Percentiles rank a stretch among this genome's conserved stretches.
Conservation (phyloP, 2,113 vertebrate species). For the Thomomys bottae region DNA sequence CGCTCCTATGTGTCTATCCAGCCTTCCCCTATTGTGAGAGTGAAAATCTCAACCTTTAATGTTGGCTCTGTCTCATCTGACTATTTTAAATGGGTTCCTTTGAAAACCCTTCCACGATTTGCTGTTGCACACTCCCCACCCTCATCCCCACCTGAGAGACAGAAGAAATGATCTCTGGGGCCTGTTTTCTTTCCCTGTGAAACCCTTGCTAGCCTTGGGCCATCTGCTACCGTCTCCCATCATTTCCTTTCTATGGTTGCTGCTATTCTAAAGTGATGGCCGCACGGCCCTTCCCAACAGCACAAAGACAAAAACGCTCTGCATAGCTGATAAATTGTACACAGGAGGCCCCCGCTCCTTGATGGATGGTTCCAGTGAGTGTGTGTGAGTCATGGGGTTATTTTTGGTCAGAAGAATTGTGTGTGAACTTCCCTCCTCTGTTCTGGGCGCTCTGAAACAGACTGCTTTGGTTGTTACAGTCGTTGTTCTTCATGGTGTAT, state of each 20-base stretch:
- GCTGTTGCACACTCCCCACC: neutral
- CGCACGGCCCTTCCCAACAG: slow-evolving; percentile 67
- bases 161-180: neutral
- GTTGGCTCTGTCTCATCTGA: neutral
- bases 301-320: slow-evolving; percentile 39
- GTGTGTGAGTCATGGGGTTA: slow-evolving; percentile 75
- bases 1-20: neutral
- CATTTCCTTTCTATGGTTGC: slow-evolving; percentile 33
- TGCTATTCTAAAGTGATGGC: slow-evolving; percentile 55
- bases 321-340: slow-evolving; percentile 70
- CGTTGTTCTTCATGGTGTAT: slow-evolving; percentile 53
- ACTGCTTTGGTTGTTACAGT: neutral
- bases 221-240: neutral
- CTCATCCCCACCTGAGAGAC: neutral
- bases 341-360: slow-evolving; percentile 44
- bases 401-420: slow-evolving; percentile 77
- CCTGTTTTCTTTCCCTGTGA: slow-evolving; percentile 53
- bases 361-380: slow-evolving; percentile 68
- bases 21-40: neutral
- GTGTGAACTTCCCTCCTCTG: slow-evolving; percentile 77
- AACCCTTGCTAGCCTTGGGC: neutral
- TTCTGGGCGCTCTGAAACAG: slow-evolving; percentile 66
- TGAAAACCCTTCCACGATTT: slow-evolving; percentile 19
- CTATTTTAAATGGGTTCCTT: slow-evolving; percentile 61
- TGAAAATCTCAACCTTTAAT: slow-evolving; percentile 41